Evolutionary conservation across 53 echinoderm and acorn worm genomes (phyloP), one percentile per base, ranked within the genome.

Genomic region (Echinometra lucunter): DNA sequence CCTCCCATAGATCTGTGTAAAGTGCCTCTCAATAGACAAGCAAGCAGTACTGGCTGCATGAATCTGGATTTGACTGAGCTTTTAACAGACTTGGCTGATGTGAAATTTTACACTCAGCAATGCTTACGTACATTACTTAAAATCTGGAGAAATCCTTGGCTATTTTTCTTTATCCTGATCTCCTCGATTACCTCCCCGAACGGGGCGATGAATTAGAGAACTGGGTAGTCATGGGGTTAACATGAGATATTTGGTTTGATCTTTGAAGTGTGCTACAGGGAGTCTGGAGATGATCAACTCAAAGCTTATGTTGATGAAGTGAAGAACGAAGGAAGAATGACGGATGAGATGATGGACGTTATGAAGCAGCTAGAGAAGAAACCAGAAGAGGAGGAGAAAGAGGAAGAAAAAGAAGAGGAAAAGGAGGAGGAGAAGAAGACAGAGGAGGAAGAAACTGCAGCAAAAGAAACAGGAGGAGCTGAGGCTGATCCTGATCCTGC

Each of bases 281-380:
- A 98, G 57, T 95, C 98, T 17, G 96, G 96, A 49, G 95, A 97
- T 92, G 96, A 96, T 8, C 96, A 98, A 58, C 95, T 98, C 0
- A 85, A 97, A 74, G 96, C 96, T 21, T 98, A 96, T 66, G 95
- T 96, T 34, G 98, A 96, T 83, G 97, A 96, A 83, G 97, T 98
- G 55, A 93, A 94, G 70, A 96, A 96, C 37, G 98, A 97, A 66
- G 98, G 98, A 17, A 58, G 97, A 27, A 98, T 98, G 97, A 97
- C 98, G 1, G 97, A 98, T 35, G 98, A 98, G 37, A 94, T 98
- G 93, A 96, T 94, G 12, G 93, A 94, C 42, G 96, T 98, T 72
- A 97, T 98, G 82, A 66, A 94, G 34, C 96, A 98, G 49, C 95
- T 98, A 57, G 95, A 89, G 92, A 81, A 85, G 88, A 96, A 67